These are phyloP conservation scores for Drosophila nr. medialis DNA, from an alignment of 2,888 invertebrate genomes.

Conservation along the genomic window DNA sequence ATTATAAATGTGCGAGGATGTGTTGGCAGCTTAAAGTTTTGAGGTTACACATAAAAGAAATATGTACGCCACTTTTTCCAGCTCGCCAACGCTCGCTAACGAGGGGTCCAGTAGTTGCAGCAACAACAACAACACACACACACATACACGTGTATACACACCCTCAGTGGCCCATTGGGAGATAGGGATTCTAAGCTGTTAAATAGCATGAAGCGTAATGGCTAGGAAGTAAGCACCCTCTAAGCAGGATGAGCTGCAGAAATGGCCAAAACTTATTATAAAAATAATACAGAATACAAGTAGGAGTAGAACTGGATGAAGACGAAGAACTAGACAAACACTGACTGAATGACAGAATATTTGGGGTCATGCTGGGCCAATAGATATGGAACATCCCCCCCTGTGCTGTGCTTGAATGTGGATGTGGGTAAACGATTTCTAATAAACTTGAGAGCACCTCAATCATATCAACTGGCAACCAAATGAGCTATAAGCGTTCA, in stretches of 20 bases:
- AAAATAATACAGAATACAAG: conserved; percentile 66
- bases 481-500: conserved; percentile 75
- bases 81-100: conserved; percentile 45
- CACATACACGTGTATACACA: neutral
- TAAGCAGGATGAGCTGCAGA: conserved; percentile 77
- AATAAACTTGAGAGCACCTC: conserved; percentile 45
- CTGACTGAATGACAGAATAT: conserved; percentile 8
- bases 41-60: conserved; percentile 72
- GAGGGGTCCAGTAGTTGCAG: conserved; percentile 36
- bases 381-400: neutral
- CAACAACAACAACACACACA: conserved; percentile 12
- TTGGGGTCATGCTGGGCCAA: conserved; percentile 13
- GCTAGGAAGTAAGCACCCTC: conserved; percentile 69
- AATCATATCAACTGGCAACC: conserved; percentile 68
- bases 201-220: conserved; percentile 72
- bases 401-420: neutral
- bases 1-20: conserved; percentile 28
- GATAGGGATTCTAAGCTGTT: conserved; percentile 59
- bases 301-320: neutral
- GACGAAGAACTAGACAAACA: neutral
- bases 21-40: conserved; percentile 70
- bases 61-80: conserved; percentile 53
- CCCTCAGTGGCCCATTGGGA: neutral
- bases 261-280: conserved; percentile 78
- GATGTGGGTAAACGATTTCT: conserved; percentile 41